Evolutionary conservation across 2,888 invertebrate species (phyloP), one percentile per base, ranked within the genome.

Genomic region (Chromoteleia sp.): DNA sequence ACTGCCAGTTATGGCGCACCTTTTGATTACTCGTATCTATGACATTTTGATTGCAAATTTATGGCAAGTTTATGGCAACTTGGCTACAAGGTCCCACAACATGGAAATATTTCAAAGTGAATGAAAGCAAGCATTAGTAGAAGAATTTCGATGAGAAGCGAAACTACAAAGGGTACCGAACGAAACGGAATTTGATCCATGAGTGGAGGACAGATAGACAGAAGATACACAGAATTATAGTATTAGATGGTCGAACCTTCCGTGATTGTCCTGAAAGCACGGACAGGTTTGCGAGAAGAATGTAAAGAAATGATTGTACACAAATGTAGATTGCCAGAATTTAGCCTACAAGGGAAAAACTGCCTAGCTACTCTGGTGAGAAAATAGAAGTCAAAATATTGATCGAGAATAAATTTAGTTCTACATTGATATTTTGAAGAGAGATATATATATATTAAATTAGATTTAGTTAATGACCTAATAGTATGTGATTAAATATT

Each of bases 251-350:
- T 0, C n/a, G 29, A n/a, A 45, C 48, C 65, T 41, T 78, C 78
- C 78, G 58, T 71, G 67, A 33, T 73, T 67, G 78, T 78, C 78
- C 43, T 78, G 67, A 67, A 48, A 73, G 59, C 78, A 71, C 71
- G 71, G 78, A 78, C 19, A 52, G 50, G 36, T 29, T n/a, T 14
- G 33, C 21, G 25, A 58, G 48, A 71, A 63, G 77, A 71, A 54
- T 36, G 14, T 12, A 21, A 6, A 68, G 61, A 56, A 33, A 54
- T 68, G 54, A 3, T n/a, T 58, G n/a, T 29, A 5, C 17, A 58
- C 58, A 58, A 30, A 61, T 29, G 10, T 41, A 1, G 15, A 67
- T 52, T 39, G 14, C 45, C 54, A 7, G 8, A 43, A 36, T 56
- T 33, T 63, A 63, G 45, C 25, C 63, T 50, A 48, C 12, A 25